A percentile compares a stretch with the other conserved stretches of the same genome.
These are phyloP conservation scores for Neoniphon sammara DNA, from an alignment of 2,797 vertebrate genomes.

Conservation along the genomic window DNA sequence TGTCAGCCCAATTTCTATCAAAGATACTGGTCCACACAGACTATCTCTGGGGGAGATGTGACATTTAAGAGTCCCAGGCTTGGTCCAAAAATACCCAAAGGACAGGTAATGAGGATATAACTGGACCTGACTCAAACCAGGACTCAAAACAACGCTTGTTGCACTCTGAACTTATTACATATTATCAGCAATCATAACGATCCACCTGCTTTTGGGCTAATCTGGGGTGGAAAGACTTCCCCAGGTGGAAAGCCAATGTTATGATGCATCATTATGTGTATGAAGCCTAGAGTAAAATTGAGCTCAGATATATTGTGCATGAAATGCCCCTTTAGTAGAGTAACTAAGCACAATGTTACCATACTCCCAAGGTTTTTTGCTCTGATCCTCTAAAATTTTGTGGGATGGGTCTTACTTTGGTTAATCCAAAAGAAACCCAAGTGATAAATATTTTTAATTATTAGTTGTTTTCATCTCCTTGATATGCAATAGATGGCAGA, in stretches of 20 bases:
- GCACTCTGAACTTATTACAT: slow-evolving; percentile 14
- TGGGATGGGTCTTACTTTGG: too few relatives aligned
- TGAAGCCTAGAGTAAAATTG: background rate
- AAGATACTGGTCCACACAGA: background rate
- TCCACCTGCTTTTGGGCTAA: background rate
- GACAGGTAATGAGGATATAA: slow-evolving; percentile 16
- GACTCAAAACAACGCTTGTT: slow-evolving; percentile 12
- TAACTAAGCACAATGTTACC: background rate
- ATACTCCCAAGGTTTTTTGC: background rate
- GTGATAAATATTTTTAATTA: background rate
- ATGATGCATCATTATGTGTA: too few relatives aligned
- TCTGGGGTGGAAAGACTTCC: too few relatives aligned
- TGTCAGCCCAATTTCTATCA: background rate
- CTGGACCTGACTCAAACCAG: slow-evolving; percentile 12
- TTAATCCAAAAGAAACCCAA: too few relatives aligned
- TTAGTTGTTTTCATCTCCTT: background rate
- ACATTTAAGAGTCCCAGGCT: slow-evolving; percentile 48
- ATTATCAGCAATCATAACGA: background rate
- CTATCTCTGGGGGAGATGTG: slow-evolving; percentile 14
- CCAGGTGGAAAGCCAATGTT: too few relatives aligned
- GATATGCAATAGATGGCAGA: background rate
- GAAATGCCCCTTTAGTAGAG: background rate
- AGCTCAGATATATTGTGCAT: background rate
- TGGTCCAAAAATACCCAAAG: slow-evolving; percentile 14
- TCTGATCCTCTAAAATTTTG: too few relatives aligned